Evolutionary conservation across 1,140 invertebrate genomes (phyloP).

Genomic region (Ridgeia piscesae): DNA sequence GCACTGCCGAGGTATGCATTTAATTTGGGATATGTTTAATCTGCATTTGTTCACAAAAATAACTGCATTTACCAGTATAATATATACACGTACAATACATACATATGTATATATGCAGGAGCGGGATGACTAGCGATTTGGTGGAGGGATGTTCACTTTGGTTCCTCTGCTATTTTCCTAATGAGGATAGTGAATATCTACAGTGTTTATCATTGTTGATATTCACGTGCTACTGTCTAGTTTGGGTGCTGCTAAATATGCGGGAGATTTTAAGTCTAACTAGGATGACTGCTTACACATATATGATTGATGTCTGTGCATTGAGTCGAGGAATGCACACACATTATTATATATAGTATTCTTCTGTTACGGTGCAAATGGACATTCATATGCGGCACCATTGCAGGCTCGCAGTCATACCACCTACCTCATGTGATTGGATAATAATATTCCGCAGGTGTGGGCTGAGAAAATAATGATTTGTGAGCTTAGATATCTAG

Average conservation of each 20-base stretch:
- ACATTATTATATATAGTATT: background rate
- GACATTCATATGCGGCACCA: background rate
- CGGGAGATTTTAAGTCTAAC: background rate
- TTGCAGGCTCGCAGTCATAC: background rate
- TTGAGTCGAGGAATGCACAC: background rate
- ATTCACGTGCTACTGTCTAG: background rate
- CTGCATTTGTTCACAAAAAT: background rate
- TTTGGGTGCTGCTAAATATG: background rate
- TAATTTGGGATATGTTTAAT: background rate
- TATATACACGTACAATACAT: background rate
- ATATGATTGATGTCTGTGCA: background rate
- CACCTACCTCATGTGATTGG: slow-evolving; percentile 3
- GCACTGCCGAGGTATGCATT: background rate
- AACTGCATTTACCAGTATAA: background rate
- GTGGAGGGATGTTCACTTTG: background rate
- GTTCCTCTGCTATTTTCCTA: background rate
- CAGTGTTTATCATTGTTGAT: background rate
- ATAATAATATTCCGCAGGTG: background rate
- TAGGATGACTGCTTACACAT: background rate
- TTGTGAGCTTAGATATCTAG: background rate
- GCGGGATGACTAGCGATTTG: background rate
- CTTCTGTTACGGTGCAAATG: background rate
- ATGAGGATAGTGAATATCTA: slow-evolving; percentile 1
- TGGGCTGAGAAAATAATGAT: background rate
- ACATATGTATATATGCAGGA: slow-evolving; percentile 6